Evolutionary conservation across 1,140 invertebrate genomes (phyloP).

Genomic region (Lasioglossum albipes): DNA sequence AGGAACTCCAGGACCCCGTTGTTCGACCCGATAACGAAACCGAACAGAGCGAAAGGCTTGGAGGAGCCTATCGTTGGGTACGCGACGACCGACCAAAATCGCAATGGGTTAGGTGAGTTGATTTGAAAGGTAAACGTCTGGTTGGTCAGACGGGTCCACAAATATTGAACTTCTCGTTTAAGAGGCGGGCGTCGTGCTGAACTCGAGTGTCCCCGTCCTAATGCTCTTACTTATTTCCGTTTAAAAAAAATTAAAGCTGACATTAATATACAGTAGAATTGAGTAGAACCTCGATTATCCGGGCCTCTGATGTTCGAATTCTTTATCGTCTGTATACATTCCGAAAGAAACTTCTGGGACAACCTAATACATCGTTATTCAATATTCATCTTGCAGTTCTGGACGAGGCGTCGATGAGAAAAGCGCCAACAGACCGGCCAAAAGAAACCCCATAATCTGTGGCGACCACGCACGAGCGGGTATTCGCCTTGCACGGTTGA

Average conservation of each 20-base stretch:
- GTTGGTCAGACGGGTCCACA: neutral
- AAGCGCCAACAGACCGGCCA: neutral
- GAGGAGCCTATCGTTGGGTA: neutral
- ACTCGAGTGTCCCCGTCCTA: neutral
- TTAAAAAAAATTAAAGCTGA: too few species aligned
- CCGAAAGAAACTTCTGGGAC: too few species aligned
- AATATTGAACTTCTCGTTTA: conserved; percentile 26
- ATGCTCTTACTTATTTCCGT: too few species aligned
- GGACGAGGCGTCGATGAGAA: conserved; percentile 14
- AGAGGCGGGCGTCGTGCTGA: neutral
- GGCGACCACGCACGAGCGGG: neutral
- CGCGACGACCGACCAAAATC: conserved; percentile 44
- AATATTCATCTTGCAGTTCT: conserved; percentile 23
- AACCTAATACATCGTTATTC: too few species aligned
- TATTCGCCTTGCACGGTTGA: conserved; percentile 9
- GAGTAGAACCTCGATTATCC: too few species aligned
- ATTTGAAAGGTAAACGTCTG: conserved; percentile 2
- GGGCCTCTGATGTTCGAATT: too few species aligned
- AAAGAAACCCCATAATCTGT: neutral
- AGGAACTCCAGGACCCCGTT: conserved; percentile 67
- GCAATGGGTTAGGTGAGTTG: conserved; percentile 32
- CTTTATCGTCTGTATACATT: too few species aligned
- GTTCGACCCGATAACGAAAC: conserved; percentile 38
- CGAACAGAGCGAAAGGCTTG: conserved; percentile 4
- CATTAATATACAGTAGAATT: too few species aligned